phyloP scores from a whole-genome alignment of 2,888 invertebrate species.

The Leucozona laternaria region DNA sequence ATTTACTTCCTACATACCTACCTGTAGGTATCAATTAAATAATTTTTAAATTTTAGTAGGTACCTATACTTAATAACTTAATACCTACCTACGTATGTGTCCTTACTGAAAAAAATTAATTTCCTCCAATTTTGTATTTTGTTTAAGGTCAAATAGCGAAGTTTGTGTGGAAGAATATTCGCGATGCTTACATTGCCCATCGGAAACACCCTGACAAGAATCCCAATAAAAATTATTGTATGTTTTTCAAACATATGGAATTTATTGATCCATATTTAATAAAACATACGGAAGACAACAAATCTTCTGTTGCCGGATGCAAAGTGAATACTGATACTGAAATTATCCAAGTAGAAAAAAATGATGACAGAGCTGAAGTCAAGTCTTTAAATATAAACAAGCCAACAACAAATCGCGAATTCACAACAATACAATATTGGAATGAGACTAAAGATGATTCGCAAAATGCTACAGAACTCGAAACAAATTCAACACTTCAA shows the following conservation, averaged over 20 bases:
- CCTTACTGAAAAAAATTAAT: too few species aligned
- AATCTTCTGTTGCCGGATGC: not conserved
- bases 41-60: too few species aligned
- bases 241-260: constrained; percentile 40
- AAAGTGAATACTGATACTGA: not conserved
- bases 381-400: not conserved
- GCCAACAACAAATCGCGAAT: constrained; percentile 12
- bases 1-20: too few species aligned
- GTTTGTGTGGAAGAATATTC: constrained; percentile 45
- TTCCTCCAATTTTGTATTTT: not conserved
- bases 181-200: constrained; percentile 32
- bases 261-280: constrained; percentile 50
- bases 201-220: constrained; percentile 15
- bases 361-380: not conserved
- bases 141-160: constrained; percentile 35
- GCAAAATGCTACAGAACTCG: not conserved
- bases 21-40: too few species aligned
- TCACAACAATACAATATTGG: constrained; percentile 57
- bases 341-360: too few species aligned
- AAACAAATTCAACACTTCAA: not conserved
- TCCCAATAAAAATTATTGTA: not conserved
- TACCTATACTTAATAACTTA: too few species aligned
- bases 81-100: too few species aligned
- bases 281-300: not conserved
- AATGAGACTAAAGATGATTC: constrained; percentile 17